Conservation (phyloP, 2,888 invertebrate genomes). For the Lithophane semibrunnea region DNA sequence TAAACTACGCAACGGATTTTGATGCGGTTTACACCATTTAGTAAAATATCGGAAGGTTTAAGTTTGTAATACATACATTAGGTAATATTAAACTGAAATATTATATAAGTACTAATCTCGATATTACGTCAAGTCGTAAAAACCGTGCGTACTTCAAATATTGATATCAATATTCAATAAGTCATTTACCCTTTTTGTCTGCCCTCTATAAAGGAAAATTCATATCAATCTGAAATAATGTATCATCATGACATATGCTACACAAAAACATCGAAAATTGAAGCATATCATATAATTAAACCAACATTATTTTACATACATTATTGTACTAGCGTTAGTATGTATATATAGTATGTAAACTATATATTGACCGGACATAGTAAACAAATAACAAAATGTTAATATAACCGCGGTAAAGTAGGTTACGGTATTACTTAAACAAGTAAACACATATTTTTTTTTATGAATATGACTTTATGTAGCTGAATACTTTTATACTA, state of each 20-base stretch:
- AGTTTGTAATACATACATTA: too few relatives aligned
- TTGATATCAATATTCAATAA: neutral
- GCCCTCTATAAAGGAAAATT: neutral
- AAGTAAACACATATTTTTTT: constrained; percentile 7
- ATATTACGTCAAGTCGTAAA: too few relatives aligned
- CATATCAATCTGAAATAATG: constrained; percentile 24
- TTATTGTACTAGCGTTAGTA: too few relatives aligned
- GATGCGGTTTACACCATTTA: too few relatives aligned
- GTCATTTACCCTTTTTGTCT: neutral
- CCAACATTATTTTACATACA: neutral
- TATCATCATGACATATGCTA: constrained; percentile 22
- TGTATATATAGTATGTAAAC: neutral
- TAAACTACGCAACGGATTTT: too few relatives aligned
- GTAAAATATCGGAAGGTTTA: too few relatives aligned
- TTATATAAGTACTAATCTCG: too few relatives aligned
- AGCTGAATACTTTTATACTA: neutral
- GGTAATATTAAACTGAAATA: too few relatives aligned
- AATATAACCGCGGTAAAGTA: constrained; percentile 36
- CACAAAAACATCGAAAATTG: constrained; percentile 4
- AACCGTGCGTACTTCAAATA: neutral
- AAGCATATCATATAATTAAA: neutral
- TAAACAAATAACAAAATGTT: constrained; percentile 42
- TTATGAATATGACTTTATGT: constrained; percentile 17
- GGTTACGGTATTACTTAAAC: constrained; percentile 42
- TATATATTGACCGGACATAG: constrained; percentile 23